Conservation (phyloP, 1,140 invertebrate genomes). For the Acyrthosiphon pisum region DNA sequence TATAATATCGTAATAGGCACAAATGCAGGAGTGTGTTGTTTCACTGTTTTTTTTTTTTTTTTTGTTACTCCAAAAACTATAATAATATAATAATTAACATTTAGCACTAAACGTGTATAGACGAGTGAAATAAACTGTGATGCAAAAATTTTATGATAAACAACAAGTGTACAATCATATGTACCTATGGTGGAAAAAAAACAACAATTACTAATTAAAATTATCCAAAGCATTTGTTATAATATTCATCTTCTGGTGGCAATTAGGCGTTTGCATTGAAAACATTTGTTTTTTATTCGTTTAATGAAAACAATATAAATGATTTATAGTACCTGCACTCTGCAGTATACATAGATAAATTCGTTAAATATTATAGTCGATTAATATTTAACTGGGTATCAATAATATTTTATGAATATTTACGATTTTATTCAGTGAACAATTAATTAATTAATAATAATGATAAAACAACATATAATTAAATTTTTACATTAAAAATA, state of each 20-base stretch:
- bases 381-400: neutral
- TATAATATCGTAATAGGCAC: neutral
- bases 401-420: conserved; percentile 20
- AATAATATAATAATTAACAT: neutral
- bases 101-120: neutral
- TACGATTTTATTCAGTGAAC: neutral
- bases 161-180: neutral
- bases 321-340: neutral
- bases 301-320: neutral
- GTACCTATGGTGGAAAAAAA: neutral
- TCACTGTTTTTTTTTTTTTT: no score
- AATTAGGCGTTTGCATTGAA: neutral
- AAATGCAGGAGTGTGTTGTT: neutral
- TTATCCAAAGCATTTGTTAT: neutral
- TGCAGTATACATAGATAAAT: neutral
- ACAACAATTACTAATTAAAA: neutral
- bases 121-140: neutral
- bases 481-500: neutral
- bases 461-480: neutral
- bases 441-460: neutral
- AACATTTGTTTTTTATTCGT: neutral
- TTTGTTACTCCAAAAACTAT: neutral
- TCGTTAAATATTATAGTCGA: neutral
- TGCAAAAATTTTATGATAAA: neutral
- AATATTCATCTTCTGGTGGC: neutral